These are phyloP conservation scores for Chelon labrosus DNA, from an alignment of 2,797 vertebrate genomes.

Conservation along the genomic window DNA sequence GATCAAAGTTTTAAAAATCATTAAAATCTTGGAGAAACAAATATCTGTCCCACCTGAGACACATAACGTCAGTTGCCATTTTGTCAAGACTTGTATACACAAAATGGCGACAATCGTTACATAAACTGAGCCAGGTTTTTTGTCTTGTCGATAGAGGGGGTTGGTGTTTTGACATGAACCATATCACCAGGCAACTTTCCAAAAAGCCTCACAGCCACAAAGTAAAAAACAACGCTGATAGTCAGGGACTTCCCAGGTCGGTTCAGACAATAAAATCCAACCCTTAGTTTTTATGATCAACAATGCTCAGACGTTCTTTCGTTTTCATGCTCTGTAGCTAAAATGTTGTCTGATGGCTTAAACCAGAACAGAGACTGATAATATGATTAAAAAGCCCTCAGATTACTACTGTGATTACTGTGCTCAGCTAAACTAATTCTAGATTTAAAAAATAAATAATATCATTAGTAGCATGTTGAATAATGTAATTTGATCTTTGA, in stretches of 20 bases:
- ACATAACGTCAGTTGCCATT: slow-evolving; percentile 49
- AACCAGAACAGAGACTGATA: neutral
- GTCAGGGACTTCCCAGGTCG: slow-evolving; percentile 49
- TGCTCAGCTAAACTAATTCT: too few relatives aligned
- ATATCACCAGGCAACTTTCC: slow-evolving; percentile 36
- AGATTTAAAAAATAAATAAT: neutral
- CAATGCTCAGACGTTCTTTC: too few relatives aligned
- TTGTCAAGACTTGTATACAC: slow-evolving; percentile 6
- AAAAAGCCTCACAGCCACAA: neutral
- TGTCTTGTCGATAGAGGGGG: slow-evolving; percentile 43
- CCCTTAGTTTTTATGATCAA: accelerated
- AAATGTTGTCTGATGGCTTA: accelerated
- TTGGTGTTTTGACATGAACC: slow-evolving; percentile 29
- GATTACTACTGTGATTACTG: neutral
- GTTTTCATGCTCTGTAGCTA: neutral
- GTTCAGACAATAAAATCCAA: slow-evolving; percentile 30
- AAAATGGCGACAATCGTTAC: slow-evolving; percentile 50
- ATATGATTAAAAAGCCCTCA: accelerated
- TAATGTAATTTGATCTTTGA: accelerated
- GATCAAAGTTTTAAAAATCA: too few relatives aligned
- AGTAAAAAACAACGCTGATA: neutral
- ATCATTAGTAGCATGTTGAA: neutral
- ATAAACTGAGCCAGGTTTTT: accelerated
- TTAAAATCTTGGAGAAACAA: neutral
- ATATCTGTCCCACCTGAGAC: accelerated